These are phyloP conservation scores for Papilio elwesi DNA, from an alignment of 2,888 invertebrate genomes.

Conservation along the genomic window DNA sequence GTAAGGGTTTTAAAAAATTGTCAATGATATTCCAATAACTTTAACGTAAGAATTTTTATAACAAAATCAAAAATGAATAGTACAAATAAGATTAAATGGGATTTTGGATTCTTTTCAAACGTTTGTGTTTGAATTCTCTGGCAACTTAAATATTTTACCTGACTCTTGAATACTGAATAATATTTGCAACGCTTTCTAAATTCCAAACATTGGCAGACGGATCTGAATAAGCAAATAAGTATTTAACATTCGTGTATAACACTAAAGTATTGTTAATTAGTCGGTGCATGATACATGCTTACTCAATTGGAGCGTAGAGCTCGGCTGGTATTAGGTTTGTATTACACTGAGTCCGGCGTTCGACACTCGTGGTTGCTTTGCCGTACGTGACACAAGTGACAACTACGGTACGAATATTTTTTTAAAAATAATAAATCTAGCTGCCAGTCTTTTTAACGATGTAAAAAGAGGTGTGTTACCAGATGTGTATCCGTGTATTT, in stretches of 20 bases:
- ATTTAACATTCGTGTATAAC: slow-evolving; percentile 39
- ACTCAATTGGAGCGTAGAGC: slow-evolving; percentile 77
- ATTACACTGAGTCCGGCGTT: slow-evolving; percentile 67
- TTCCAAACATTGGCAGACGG: slow-evolving; percentile 43
- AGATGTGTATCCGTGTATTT: no score
- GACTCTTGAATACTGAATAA: slow-evolving; percentile 34
- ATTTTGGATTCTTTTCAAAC: no score
- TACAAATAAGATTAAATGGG: no score
- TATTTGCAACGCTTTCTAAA: slow-evolving; percentile 44
- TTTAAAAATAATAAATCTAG: slow-evolving; percentile 6
- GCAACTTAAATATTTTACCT: slow-evolving; percentile 20
- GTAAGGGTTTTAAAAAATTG: no score
- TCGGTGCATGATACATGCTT: slow-evolving; percentile 77
- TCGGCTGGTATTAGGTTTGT: slow-evolving; percentile 62
- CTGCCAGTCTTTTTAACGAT: neutral
- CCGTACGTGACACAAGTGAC: slow-evolving; percentile 50
- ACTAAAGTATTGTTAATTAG: slow-evolving; percentile 53
- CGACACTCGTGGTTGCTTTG: slow-evolving; percentile 70
- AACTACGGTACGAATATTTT: slow-evolving; percentile 47
- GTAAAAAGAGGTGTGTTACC: no score
- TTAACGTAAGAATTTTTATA: no score
- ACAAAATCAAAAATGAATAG: no score
- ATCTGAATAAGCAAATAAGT: slow-evolving; percentile 43
- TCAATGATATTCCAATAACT: no score
- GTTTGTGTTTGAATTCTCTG: no score